Evolutionary conservation across 2,113 vertebrate species (phyloP).

Genomic region (Choloepus hoffmanni): DNA sequence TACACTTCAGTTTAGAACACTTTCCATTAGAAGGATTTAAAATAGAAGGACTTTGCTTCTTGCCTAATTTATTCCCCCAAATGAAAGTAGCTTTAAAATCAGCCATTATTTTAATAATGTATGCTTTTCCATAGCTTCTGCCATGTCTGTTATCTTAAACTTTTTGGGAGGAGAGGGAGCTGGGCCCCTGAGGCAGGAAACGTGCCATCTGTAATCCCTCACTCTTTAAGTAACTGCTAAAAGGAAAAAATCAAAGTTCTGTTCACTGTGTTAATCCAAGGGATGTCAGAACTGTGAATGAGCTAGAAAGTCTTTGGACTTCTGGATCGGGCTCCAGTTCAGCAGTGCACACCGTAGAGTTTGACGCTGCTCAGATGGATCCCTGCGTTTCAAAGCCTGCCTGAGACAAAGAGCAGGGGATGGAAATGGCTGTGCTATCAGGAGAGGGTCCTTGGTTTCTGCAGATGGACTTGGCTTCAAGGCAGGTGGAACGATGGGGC

Average conservation of each 20-base stretch:
- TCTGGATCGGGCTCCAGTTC: not conserved
- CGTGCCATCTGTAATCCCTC: accelerated
- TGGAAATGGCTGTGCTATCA: not conserved
- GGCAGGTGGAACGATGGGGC: accelerated
- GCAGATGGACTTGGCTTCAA: not conserved
- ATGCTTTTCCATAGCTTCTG: too few species aligned
- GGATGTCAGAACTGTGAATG: accelerated
- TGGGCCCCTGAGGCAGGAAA: too few species aligned
- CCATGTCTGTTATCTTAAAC: not conserved
- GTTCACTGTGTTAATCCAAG: too few species aligned
- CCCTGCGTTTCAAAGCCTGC: not conserved
- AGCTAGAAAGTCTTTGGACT: not conserved
- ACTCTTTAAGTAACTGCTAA: not conserved
- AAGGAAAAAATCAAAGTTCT: not conserved
- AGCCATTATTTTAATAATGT: not conserved
- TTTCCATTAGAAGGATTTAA: not conserved
- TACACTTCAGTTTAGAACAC: not conserved
- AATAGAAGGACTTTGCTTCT: not conserved
- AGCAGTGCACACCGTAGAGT: accelerated
- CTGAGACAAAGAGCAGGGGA: too few species aligned
- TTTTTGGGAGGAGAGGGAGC: not conserved
- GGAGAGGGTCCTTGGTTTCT: not conserved
- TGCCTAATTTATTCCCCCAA: not conserved
- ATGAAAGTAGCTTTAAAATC: not conserved
- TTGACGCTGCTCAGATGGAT: accelerated